Conservation (phyloP, 2,797 vertebrate species). For the Emys orbicularis region DNA sequence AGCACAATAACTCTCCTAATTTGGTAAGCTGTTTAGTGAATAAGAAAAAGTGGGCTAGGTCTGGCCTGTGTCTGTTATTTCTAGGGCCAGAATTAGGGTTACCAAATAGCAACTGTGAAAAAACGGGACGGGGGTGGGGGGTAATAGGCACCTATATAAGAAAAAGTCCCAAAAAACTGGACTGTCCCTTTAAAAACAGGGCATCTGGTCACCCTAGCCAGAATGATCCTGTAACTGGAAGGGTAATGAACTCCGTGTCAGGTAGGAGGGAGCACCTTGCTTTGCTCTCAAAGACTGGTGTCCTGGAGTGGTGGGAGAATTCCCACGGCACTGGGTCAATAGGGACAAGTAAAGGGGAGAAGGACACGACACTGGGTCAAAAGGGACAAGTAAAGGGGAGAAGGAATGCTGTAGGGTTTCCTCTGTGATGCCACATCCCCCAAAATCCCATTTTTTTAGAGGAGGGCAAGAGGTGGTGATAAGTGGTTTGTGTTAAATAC, state of each 20-base stretch:
- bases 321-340: background rate
- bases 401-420: background rate
- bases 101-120: too few species aligned
- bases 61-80: background rate
- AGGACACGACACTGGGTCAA: background rate
- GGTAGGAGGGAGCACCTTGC: background rate
- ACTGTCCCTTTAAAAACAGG: too few species aligned
- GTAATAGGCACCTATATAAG: too few species aligned
- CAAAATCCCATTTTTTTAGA: background rate
- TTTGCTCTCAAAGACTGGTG: background rate
- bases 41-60: background rate
- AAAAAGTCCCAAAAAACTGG: too few species aligned
- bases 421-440: background rate
- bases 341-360: background rate
- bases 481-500: rapidly evolving
- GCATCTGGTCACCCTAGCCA: too few species aligned
- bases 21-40: background rate
- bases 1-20: background rate
- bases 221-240: background rate
- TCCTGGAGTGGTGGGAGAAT: background rate
- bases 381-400: background rate
- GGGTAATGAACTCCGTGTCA: background rate
- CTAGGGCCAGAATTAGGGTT: background rate
- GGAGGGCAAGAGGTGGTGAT: rapidly evolving
- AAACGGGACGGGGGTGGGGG: too few species aligned